Percentiles rank a stretch among this genome's conserved stretches.
Evolutionary conservation across 2,113 vertebrate species (phyloP).

Genomic region (Oryctolagus cuniculus): DNA sequence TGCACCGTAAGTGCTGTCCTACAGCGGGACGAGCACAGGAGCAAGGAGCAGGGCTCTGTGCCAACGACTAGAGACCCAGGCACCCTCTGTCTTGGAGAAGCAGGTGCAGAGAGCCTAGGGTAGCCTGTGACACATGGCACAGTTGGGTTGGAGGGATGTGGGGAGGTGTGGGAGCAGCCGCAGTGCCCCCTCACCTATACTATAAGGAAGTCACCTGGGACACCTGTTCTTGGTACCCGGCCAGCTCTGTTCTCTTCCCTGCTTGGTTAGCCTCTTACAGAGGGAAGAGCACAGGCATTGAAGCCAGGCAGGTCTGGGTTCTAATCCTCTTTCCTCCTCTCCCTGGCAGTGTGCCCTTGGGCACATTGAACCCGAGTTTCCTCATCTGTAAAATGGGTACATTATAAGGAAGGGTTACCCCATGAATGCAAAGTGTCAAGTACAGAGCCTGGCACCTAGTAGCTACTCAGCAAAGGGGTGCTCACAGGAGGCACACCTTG

Average conservation of each 20-base stretch:
- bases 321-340: not conserved
- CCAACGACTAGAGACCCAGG: not conserved
- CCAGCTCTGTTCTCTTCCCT: not conserved
- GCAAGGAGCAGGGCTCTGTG: not conserved
- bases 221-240: not conserved
- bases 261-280: not conserved
- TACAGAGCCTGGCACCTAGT: not conserved
- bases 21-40: not conserved
- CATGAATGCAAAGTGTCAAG: not conserved
- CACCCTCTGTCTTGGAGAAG: not conserved
- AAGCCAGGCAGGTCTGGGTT: not conserved
- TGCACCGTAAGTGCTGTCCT: not conserved
- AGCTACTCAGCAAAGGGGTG: not conserved
- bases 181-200: not conserved
- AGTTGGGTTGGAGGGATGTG: not conserved
- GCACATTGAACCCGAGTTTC: fast-evolving
- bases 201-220: not conserved
- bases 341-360: not conserved
- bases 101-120: not conserved
- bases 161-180: not conserved
- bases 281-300: not conserved
- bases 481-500: not conserved
- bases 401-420: not conserved
- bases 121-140: not conserved
- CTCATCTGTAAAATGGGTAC: not conserved